Evolutionary conservation across 1,140 invertebrate genomes (phyloP).

Genomic region (Batillaria attramentaria): DNA sequence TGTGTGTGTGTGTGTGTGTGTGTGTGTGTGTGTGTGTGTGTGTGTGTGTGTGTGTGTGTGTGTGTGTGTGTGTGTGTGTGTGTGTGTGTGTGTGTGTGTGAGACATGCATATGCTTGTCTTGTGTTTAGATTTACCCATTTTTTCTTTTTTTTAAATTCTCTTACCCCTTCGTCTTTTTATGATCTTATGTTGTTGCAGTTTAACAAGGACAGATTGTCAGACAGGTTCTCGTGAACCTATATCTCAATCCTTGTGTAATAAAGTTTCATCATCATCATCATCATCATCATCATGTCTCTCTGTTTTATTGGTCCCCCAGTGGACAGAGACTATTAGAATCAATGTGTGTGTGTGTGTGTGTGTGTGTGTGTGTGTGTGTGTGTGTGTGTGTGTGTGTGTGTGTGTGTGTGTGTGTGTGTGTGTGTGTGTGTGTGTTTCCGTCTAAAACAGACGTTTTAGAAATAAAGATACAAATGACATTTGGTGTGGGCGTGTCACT

Average conservation of each 20-base stretch:
- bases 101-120: constrained; percentile 3
- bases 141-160: too few species aligned
- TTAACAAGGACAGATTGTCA: background rate
- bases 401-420: constrained; percentile 16
- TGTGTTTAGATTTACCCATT: too few species aligned
- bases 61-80: constrained; percentile 19
- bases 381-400: background rate
- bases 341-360: constrained; percentile 1
- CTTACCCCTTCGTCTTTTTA: too few species aligned
- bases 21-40: background rate
- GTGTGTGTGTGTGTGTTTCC: constrained; percentile 11
- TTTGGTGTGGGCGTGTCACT: too few species aligned
- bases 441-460: too few species aligned
- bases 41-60: constrained; percentile 13
- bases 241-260: too few species aligned
- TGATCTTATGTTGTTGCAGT: too few species aligned
- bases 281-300: too few species aligned
- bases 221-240: too few species aligned
- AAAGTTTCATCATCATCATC: too few species aligned
- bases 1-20: constrained; percentile 7
- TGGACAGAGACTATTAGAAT: background rate
- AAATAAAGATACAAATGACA: too few species aligned
- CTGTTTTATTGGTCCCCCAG: too few species aligned
- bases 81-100: background rate
- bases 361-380: background rate